These are phyloP conservation scores for Gymnocheta viridis DNA, from an alignment of 2,888 invertebrate species.

Conservation along the genomic window DNA sequence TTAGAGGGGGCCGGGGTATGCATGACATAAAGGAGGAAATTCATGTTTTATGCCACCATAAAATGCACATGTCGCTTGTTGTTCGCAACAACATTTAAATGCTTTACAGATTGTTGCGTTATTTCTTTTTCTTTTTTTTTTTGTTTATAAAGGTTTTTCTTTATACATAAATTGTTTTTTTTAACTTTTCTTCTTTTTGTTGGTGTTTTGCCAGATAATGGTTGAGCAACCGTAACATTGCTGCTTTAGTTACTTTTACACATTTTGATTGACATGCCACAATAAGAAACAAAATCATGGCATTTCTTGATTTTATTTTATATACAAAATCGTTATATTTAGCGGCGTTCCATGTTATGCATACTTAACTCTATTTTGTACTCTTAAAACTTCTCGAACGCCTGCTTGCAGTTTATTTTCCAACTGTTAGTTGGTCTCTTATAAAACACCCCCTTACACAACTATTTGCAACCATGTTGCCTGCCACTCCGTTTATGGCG, in stretches of 20 bases:
- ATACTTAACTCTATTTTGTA: neutral
- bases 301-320: constrained; percentile 14
- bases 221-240: constrained; percentile 3
- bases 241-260: constrained; percentile 24
- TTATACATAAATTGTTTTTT: neutral
- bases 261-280: constrained; percentile 51
- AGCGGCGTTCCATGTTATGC: neutral
- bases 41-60: constrained; percentile 74
- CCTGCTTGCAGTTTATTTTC: neutral
- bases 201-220: constrained; percentile 27
- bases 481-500: constrained; percentile 14
- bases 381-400: neutral
- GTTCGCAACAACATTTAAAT: constrained; percentile 80
- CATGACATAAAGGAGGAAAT: neutral
- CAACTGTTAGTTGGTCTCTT: neutral
- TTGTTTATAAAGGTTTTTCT: constrained; percentile 61
- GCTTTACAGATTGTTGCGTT: constrained; percentile 71
- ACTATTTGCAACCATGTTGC: constrained; percentile 29
- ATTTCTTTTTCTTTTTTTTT: constrained; percentile 19
- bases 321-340: neutral
- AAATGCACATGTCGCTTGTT: constrained; percentile 81
- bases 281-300: neutral
- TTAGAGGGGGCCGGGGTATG: neutral
- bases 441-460: neutral
- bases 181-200: neutral